Conservation (phyloP, 2,888 invertebrate genomes). For the Harpagoxenus sublaevis region DNA sequence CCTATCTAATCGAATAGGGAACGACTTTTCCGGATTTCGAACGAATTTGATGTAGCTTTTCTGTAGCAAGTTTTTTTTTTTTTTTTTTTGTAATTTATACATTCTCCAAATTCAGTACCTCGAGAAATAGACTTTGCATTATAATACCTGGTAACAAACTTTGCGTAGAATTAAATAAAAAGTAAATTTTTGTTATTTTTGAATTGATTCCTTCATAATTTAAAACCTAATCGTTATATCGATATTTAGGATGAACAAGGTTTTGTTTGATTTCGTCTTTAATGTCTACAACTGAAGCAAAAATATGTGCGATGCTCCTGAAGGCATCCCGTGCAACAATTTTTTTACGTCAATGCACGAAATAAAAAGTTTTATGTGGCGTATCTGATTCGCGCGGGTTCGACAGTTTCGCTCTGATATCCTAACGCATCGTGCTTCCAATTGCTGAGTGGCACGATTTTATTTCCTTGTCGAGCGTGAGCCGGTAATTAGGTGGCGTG, state of each 20-base stretch:
- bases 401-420: constrained; percentile 56
- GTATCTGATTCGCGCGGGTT: constrained; percentile 45
- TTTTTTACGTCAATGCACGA: background rate
- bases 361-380: background rate
- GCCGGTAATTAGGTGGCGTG: constrained; percentile 77
- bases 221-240: background rate
- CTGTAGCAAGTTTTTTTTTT: background rate
- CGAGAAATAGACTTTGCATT: background rate
- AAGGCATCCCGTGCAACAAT: background rate
- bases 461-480: constrained; percentile 64
- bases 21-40: constrained; percentile 17
- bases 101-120: background rate
- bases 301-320: background rate
- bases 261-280: background rate
- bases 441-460: constrained; percentile 69
- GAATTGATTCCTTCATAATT: background rate
- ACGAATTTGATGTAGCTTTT: constrained; percentile 18
- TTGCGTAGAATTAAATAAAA: background rate
- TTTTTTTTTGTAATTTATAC: no score
- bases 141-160: background rate
- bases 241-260: background rate
- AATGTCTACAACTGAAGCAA: background rate
- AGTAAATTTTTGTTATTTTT: background rate
- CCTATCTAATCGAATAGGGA: background rate
- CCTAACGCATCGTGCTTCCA: constrained; percentile 71